A percentile compares a stretch with the other conserved stretches of the same genome.
Evolutionary conservation across 2,797 vertebrate species (phyloP).

Genomic region (Artibeus jamaicensis): DNA sequence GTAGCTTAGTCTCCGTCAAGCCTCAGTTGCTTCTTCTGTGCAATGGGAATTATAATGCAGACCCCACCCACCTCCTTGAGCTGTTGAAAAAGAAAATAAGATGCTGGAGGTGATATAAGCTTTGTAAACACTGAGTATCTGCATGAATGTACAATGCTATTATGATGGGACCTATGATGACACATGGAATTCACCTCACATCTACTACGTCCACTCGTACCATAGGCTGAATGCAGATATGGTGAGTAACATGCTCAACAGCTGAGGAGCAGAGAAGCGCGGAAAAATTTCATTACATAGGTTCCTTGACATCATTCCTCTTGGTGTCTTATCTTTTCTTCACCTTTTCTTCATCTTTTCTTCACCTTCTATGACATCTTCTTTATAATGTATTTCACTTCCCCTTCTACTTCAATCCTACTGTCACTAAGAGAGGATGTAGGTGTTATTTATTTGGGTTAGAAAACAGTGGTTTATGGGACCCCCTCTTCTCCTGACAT

Average conservation of each 20-base stretch:
- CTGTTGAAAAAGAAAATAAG: not conserved
- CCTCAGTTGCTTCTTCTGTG: not conserved
- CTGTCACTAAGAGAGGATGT: not conserved
- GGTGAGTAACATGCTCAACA: too few relatives aligned
- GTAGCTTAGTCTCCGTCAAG: not conserved
- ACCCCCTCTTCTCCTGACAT: not conserved
- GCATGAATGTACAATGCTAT: not conserved
- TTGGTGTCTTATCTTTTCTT: not conserved
- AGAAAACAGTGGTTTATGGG: not conserved
- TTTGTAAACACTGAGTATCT: not conserved
- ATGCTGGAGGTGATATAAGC: not conserved
- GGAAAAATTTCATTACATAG: not conserved
- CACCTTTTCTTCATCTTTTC: not conserved
- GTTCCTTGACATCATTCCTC: not conserved
- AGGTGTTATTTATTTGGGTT: not conserved
- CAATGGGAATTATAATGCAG: not conserved
- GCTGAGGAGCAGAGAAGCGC: not conserved
- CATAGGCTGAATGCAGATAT: not conserved
- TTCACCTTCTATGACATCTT: not conserved
- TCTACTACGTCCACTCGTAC: not conserved
- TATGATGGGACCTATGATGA: not conserved
- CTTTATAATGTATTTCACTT: not conserved
- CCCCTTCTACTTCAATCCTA: not conserved
- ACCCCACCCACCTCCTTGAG: not conserved
- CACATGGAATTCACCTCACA: fast-evolving